Conservation (phyloP, 2,797 vertebrate species). For the Otus scops region DNA sequence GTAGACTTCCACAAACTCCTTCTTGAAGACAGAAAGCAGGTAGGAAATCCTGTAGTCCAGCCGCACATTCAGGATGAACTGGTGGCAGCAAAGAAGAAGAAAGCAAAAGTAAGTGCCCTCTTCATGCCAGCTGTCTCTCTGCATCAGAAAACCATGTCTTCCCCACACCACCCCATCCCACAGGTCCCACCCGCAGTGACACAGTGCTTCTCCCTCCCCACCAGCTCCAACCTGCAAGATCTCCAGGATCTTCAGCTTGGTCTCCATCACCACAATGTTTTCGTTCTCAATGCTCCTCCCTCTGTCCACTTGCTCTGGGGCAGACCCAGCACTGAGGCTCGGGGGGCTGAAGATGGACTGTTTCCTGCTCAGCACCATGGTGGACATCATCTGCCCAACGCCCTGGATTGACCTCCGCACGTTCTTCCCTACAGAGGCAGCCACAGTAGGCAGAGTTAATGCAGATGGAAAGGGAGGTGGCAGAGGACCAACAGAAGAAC, state of each 20-base stretch:
- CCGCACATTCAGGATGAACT: conserved; percentile 90
- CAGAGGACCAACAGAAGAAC: not conserved
- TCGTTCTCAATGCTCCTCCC: conserved; percentile 88
- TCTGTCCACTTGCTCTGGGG: conserved; percentile 79
- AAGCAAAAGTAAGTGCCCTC: not conserved
- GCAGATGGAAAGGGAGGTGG: not conserved
- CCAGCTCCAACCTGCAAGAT: conserved; percentile 87
- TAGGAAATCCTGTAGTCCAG: conserved; percentile 95
- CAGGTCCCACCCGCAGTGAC: not conserved
- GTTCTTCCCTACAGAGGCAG: conserved; percentile 83
- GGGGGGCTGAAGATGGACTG: conserved; percentile 85
- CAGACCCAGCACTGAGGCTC: conserved; percentile 61
- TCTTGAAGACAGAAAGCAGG: conserved; percentile 97
- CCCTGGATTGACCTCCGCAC: conserved; percentile 94
- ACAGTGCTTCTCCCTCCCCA: not conserved
- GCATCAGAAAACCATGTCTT: not conserved
- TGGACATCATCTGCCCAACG: conserved; percentile 97
- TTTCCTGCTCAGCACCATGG: conserved; percentile 95
- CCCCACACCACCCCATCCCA: not conserved
- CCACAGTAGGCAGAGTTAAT: not conserved
- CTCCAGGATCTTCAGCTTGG: conserved; percentile 96
- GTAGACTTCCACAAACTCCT: conserved; percentile 95
- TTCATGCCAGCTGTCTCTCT: not conserved
- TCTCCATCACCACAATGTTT: conserved; percentile 97
- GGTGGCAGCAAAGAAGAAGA: not conserved